A percentile compares a stretch with the other conserved stretches of the same genome.
Evolutionary conservation across 2,888 invertebrate species (phyloP).

Genomic region (Oligia fasciuncula): DNA sequence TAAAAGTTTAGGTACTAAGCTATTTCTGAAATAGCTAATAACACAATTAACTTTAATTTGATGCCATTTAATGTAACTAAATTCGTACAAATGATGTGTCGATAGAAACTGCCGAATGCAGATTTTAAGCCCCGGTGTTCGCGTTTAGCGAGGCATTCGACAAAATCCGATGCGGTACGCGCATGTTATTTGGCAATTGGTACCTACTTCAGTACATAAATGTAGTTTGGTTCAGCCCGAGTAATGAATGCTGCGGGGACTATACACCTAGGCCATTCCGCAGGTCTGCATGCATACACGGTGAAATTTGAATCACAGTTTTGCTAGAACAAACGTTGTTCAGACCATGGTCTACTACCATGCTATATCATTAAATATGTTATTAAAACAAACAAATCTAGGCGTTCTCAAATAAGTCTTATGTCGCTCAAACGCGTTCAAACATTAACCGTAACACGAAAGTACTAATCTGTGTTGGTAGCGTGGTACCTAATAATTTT

Average conservation of each 20-base stretch:
- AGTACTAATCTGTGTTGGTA: too few relatives aligned
- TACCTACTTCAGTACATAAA: not conserved
- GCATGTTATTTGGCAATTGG: not conserved
- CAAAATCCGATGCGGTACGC: not conserved
- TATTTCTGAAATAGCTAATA: constrained; percentile 3
- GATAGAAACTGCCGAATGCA: not conserved
- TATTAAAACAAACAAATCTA: too few relatives aligned
- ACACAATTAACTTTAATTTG: not conserved
- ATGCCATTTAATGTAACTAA: not conserved
- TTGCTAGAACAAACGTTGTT: too few relatives aligned
- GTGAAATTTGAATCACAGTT: too few relatives aligned
- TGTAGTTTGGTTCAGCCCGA: not conserved
- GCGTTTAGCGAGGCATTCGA: not conserved
- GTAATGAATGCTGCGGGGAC: not conserved
- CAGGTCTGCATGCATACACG: not conserved
- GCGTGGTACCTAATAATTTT: too few relatives aligned
- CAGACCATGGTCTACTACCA: too few relatives aligned
- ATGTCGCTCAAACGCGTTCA: too few relatives aligned
- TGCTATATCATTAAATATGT: too few relatives aligned
- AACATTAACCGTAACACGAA: too few relatives aligned
- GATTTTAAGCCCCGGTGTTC: not conserved
- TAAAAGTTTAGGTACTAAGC: not conserved
- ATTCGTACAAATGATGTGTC: constrained; percentile 1
- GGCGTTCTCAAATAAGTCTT: too few relatives aligned
- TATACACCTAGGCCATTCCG: not conserved